phyloP scores from a whole-genome alignment of 2,797 vertebrate genomes.

The Aselliscus stoliczkanus region DNA sequence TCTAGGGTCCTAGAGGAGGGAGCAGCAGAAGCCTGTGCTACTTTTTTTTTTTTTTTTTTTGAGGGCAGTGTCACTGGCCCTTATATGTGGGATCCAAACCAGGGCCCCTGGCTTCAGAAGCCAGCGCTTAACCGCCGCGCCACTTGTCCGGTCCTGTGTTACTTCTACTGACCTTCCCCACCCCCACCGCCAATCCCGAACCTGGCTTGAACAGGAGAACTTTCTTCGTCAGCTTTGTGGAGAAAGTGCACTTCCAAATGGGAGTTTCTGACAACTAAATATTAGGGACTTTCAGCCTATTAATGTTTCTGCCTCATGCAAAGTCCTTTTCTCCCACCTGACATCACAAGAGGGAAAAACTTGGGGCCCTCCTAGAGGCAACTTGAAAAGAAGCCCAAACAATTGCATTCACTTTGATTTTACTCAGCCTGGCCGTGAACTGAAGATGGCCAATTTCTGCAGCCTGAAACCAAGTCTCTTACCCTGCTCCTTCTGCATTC shows the following conservation, averaged over 20 bases:
- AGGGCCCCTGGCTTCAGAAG: too few relatives aligned
- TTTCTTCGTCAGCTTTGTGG: neutral
- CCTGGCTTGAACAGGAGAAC: neutral
- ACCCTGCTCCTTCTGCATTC: neutral
- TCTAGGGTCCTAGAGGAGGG: neutral
- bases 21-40: neutral
- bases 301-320: neutral
- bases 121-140: too few relatives aligned
- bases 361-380: neutral
- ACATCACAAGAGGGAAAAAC: neutral
- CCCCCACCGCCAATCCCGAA: too few relatives aligned
- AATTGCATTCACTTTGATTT: neutral
- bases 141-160: too few relatives aligned
- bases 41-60: too few relatives aligned
- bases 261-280: neutral
- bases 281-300: neutral
- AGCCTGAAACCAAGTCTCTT: neutral
- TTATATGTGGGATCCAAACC: too few relatives aligned
- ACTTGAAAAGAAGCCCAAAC: neutral
- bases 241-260: neutral
- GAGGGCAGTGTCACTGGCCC: too few relatives aligned
- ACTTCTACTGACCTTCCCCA: neutral
- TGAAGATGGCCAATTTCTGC: neutral
- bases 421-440: neutral
- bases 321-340: neutral